Evolutionary conservation across 2,888 invertebrate species (phyloP).

Genomic region (Eilema sororculum): DNA sequence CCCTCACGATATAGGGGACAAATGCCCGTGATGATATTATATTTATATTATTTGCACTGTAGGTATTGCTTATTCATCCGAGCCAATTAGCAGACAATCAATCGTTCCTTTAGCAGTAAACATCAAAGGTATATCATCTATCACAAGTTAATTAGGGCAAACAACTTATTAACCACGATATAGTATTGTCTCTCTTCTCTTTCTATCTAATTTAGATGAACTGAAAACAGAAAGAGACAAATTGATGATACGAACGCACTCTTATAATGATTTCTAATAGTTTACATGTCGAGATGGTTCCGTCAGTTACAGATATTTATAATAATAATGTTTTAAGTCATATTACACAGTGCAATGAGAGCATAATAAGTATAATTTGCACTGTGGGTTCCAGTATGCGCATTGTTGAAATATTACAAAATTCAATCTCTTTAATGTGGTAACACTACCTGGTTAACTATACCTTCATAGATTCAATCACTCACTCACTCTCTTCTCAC

Average conservation of each 20-base stretch:
- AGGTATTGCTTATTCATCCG: not conserved
- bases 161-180: not conserved
- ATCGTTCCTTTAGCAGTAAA: not conserved
- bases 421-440: too few relatives aligned
- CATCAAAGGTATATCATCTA: not conserved
- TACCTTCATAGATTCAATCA: too few relatives aligned
- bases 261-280: not conserved
- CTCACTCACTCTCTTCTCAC: too few relatives aligned
- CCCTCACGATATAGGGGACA: too few relatives aligned
- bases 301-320: not conserved
- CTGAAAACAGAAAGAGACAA: not conserved
- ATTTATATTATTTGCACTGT: not conserved
- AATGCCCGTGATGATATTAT: too few relatives aligned
- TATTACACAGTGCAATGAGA: not conserved
- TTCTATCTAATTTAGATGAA: not conserved
- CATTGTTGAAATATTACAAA: too few relatives aligned
- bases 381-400: not conserved
- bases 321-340: not conserved
- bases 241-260: not conserved
- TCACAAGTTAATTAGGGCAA: not conserved
- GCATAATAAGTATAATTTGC: not conserved
- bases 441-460: too few relatives aligned
- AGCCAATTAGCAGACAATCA: not conserved
- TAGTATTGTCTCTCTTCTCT: not conserved
- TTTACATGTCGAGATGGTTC: not conserved